Percentiles rank a stretch among this genome's conserved stretches.
These are phyloP conservation scores for Argya squamiceps DNA, from an alignment of 2,797 vertebrate species.

Conservation along the genomic window DNA sequence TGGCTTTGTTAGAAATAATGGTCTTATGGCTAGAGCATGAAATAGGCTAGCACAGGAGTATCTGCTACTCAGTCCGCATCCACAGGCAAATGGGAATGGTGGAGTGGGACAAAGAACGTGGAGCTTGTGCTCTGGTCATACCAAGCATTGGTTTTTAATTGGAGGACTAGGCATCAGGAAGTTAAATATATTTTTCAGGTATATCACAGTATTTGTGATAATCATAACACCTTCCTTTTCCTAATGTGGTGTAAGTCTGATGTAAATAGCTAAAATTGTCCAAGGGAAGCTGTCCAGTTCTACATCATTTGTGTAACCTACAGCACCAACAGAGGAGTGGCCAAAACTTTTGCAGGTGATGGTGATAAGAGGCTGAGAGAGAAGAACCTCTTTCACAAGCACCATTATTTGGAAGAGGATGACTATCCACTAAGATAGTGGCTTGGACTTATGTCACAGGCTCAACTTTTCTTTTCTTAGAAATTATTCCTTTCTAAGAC, in stretches of 20 bases:
- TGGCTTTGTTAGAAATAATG: not conserved
- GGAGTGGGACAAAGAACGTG: not conserved
- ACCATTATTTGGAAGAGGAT: not conserved
- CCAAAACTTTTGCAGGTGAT: not conserved
- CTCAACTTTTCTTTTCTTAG: not conserved
- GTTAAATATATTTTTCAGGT: not conserved
- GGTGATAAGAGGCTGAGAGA: not conserved
- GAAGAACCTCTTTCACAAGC: not conserved
- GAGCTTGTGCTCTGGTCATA: not conserved
- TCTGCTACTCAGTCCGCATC: not conserved
- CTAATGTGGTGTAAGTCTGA: not conserved
- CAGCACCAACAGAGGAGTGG: not conserved
- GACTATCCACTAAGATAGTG: not conserved
- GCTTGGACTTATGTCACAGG: not conserved
- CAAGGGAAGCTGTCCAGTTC: not conserved
- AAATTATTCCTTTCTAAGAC: not conserved
- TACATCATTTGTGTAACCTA: not conserved
- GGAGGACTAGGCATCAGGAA: not conserved
- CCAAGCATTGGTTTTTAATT: not conserved
- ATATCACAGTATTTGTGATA: not conserved
- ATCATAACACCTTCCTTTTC: not conserved
- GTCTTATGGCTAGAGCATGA: not conserved
- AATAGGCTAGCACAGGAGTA: not conserved
- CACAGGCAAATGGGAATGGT: not conserved
- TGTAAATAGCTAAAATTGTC: not conserved